Evolutionary conservation across 1,140 invertebrate genomes (phyloP), one percentile per base, ranked within the genome.

Genomic region (Hypsibius dujardini): DNA sequence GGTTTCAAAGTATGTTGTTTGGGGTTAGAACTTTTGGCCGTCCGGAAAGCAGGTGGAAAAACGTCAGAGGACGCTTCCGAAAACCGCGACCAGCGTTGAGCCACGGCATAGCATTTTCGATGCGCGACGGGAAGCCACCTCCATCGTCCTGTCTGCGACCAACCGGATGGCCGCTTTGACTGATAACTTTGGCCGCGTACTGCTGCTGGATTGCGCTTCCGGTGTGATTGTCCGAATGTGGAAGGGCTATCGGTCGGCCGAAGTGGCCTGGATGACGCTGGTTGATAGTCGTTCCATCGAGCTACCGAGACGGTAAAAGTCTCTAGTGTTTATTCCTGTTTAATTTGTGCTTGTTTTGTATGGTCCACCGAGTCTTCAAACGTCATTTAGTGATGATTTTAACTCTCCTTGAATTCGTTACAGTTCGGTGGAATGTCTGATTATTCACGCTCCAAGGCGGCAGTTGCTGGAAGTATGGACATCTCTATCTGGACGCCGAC

Each of bases 111-210:
- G 88, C n/a, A 77, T 96, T n/a, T 87, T 86, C 74, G 93, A 96
- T 80, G 77, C 85, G 46, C 83, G 86, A 70, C 81, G 93, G 62
- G 83, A 86, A 74, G 91, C 89, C 1, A 81, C 86, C 1, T 81
- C 78, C 1, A 83, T 95, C 3, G 80, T 85, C 46, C 78, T 90
- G 60, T 91, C 90, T 40, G 91, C 90, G 0, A 87, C 88, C 76
- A 85, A 87, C 59, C 84, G 85, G 40, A 81, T 94, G 1, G 88
- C 88, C 2, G 88, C 87, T 1, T 82, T 92, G 15, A 86, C 87
- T 1, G 94, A 97, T 80, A 85, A 84, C 74, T 85, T 93, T 76
- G 92, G 92, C 28, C 82, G 92, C 75, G 87, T 97, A 0, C 84
- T 87, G 69, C 81, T 97, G 1, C 77, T 96, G 15, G 91, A 96